Percentiles rank a stretch among this genome's conserved stretches.
These are phyloP conservation scores for Tretioscincus oriximinensis DNA, from an alignment of 2,113 vertebrate species.

Conservation along the genomic window DNA sequence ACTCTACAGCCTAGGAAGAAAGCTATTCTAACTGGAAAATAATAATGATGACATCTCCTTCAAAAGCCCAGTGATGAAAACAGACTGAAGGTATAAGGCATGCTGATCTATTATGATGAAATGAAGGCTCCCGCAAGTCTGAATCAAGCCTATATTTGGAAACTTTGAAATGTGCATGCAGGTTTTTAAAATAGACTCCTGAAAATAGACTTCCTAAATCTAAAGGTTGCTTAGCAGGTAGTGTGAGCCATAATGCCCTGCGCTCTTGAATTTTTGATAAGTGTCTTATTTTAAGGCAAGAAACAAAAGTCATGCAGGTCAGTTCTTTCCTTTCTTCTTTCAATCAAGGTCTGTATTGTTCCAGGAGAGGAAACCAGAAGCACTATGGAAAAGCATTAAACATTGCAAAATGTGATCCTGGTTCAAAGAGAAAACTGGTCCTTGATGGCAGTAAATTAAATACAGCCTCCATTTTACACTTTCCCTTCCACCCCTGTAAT, in stretches of 20 bases:
- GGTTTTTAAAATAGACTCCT: not conserved
- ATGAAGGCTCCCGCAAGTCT: not conserved
- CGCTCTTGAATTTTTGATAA: constrained; percentile 17
- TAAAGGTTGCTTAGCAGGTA: constrained; percentile 17
- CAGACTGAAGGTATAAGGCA: not conserved
- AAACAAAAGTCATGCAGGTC: constrained; percentile 5
- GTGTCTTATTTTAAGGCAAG: constrained; percentile 22
- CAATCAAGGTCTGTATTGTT: not conserved
- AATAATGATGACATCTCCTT: not conserved
- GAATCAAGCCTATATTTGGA: constrained; percentile 20
- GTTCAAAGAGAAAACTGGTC: not conserved
- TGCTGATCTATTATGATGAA: constrained; percentile 8
- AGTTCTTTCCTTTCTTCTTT: not conserved
- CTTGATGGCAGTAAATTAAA: not conserved
- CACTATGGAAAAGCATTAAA: not conserved
- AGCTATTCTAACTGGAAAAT: not conserved
- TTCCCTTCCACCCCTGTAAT: not conserved
- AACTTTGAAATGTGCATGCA: not conserved
- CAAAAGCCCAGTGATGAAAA: constrained; percentile 9
- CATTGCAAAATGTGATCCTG: not conserved
- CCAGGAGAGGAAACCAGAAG: not conserved
- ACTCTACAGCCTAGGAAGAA: not conserved
- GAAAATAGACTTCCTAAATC: constrained; percentile 16
- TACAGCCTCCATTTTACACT: not conserved
- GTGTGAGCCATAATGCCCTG: not conserved